These are phyloP conservation scores for Pyrgilauda ruficollis DNA, from an alignment of 2,113 vertebrate genomes.

Conservation along the genomic window DNA sequence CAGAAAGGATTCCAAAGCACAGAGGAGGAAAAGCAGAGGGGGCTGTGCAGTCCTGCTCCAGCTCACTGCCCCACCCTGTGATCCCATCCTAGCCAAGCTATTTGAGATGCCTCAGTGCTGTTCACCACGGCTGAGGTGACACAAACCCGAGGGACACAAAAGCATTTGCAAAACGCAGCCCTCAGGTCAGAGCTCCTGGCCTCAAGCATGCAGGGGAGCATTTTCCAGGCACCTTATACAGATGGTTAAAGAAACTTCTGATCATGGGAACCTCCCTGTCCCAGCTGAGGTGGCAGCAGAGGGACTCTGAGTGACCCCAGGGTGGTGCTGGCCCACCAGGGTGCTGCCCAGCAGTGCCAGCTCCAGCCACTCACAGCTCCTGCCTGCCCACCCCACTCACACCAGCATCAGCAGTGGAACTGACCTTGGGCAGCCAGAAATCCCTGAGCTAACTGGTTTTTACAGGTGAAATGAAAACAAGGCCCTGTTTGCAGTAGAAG, in stretches of 20 bases:
- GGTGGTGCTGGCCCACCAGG: background rate
- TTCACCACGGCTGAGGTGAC: background rate
- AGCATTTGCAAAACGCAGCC: background rate
- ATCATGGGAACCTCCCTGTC: accelerated
- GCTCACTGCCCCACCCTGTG: background rate
- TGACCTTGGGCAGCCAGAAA: background rate
- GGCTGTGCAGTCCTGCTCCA: background rate
- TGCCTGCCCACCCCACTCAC: background rate
- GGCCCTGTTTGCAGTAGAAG: no score
- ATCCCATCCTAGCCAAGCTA: background rate
- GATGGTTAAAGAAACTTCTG: background rate
- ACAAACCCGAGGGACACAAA: background rate
- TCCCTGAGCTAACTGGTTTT: background rate
- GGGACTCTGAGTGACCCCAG: background rate
- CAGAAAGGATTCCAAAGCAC: background rate
- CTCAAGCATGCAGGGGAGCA: background rate
- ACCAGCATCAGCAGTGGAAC: background rate
- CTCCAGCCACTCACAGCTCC: background rate
- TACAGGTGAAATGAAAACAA: background rate
- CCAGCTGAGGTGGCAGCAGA: background rate
- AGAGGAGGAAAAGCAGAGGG: background rate
- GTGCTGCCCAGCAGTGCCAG: background rate
- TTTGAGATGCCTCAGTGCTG: background rate
- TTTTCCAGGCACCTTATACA: background rate
- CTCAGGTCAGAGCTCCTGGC: background rate